These are phyloP conservation scores for Schrankia costaestrigalis DNA, from an alignment of 2,888 invertebrate species.

Conservation along the genomic window DNA sequence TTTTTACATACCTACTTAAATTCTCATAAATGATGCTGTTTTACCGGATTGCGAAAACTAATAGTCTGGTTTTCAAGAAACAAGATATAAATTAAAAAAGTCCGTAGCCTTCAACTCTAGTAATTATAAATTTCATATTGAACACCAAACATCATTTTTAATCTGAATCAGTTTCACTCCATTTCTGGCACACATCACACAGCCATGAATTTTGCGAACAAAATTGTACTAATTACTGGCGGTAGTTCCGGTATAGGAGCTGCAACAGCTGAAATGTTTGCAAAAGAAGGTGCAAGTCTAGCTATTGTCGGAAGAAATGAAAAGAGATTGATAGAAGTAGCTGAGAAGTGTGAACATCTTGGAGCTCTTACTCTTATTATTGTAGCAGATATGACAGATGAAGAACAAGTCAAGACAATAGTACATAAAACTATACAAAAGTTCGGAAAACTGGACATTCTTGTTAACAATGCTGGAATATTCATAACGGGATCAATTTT, in stretches of 20 bases:
- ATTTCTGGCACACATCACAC: too few relatives aligned
- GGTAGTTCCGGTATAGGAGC: slow-evolving; percentile 34
- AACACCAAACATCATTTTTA: too few relatives aligned
- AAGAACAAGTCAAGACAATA: slow-evolving; percentile 31
- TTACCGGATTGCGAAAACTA: too few relatives aligned
- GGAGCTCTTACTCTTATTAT: slow-evolving; percentile 30
- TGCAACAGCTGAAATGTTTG: slow-evolving; percentile 39
- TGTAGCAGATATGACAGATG: slow-evolving; percentile 38
- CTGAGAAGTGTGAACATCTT: slow-evolving; percentile 26
- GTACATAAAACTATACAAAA: slow-evolving; percentile 35
- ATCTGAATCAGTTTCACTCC: too few relatives aligned
- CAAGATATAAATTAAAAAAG: too few relatives aligned
- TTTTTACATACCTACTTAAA: too few relatives aligned
- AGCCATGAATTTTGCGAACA: slow-evolving; percentile 2
- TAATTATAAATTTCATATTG: too few relatives aligned
- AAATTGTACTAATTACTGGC: slow-evolving; percentile 7
- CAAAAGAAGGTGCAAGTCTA: slow-evolving; percentile 45
- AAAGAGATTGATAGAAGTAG: slow-evolving; percentile 35
- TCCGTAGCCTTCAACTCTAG: too few relatives aligned
- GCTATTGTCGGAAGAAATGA: slow-evolving; percentile 47
- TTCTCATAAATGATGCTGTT: too few relatives aligned
- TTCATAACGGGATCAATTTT: too few relatives aligned
- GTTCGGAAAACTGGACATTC: slow-evolving; percentile 40
- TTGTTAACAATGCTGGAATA: slow-evolving; percentile 48
- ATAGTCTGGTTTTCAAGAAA: too few relatives aligned